Conservation (phyloP, 2,797 vertebrate species). For the Parambassis ranga region DNA sequence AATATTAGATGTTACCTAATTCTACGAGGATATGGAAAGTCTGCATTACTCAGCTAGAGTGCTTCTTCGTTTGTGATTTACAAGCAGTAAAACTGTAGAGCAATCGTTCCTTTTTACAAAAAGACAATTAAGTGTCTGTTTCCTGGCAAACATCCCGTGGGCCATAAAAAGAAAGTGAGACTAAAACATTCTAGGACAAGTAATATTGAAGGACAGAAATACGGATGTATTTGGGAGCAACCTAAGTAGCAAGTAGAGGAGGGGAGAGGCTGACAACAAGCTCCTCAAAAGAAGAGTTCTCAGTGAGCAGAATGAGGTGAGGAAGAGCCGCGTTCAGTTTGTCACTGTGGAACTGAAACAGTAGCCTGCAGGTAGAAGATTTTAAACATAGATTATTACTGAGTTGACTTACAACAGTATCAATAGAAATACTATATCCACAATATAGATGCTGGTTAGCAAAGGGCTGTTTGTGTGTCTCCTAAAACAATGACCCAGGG, state of each 20-base stretch:
- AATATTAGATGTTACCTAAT: too few relatives aligned
- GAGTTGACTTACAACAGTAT: not conserved
- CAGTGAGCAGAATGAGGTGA: slow-evolving; percentile 12
- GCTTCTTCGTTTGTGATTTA: slow-evolving; percentile 4
- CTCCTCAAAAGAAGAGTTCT: not conserved
- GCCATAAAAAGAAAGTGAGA: slow-evolving; percentile 39
- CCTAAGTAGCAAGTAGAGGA: not conserved
- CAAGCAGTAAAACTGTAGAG: slow-evolving; percentile 6
- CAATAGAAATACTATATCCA: too few relatives aligned
- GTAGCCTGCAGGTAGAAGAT: not conserved
- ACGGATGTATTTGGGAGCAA: slow-evolving; percentile 33
- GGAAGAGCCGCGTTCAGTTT: not conserved
- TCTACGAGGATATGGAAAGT: too few relatives aligned
- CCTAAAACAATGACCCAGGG: too few relatives aligned
- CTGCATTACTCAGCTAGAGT: too few relatives aligned
- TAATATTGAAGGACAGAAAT: slow-evolving; percentile 34
- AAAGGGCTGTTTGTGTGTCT: too few relatives aligned
- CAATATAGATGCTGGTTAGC: too few relatives aligned
- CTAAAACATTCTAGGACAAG: slow-evolving; percentile 18
- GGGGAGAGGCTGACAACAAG: slow-evolving; percentile 14
- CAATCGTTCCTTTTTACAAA: slow-evolving; percentile 1
- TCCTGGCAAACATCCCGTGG: slow-evolving; percentile 20
- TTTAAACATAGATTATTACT: slow-evolving; percentile 2
- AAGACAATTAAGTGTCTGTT: slow-evolving; percentile 25
- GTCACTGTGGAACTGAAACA: not conserved